A percentile compares a stretch with the other conserved stretches of the same genome.
phyloP scores from a whole-genome alignment of 30 jellyfish, hydroid and myxozoan genomes.

The Calvadosia cruxmelitensis region DNA sequence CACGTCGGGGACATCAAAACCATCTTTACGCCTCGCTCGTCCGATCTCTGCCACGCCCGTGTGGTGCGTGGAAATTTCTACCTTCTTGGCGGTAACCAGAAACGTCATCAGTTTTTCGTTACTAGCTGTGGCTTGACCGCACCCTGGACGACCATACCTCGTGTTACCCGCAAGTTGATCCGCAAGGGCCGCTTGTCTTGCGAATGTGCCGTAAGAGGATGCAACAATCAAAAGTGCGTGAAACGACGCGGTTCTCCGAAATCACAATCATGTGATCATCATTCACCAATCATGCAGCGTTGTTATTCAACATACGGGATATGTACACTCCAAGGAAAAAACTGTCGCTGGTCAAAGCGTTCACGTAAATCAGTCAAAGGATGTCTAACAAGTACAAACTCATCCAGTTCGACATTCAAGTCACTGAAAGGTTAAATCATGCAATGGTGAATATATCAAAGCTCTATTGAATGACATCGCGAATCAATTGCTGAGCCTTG shows the following conservation, averaged over 20 bases:
- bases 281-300: conserved; percentile 15
- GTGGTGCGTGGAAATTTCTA: conserved; percentile 41
- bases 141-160: conserved; percentile 53
- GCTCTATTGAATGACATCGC: too few species aligned
- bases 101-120: conserved; percentile 57
- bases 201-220: conserved; percentile 70
- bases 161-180: conserved; percentile 39
- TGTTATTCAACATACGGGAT: conserved; percentile 56
- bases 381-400: conserved; percentile 14
- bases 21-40: conserved; percentile 66
- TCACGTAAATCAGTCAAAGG: conserved; percentile 25
- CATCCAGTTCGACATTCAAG: too few species aligned
- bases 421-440: too few species aligned
- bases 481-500: too few species aligned
- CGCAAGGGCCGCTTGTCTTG: conserved; percentile 62
- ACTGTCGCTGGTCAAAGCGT: conserved; percentile 58
- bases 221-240: conserved; percentile 52
- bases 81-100: conserved; percentile 66
- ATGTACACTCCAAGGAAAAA: conserved; percentile 32
- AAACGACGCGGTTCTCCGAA: conserved; percentile 30
- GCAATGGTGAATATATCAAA: too few species aligned
- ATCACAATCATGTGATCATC: conserved; percentile 56
- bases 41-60: conserved; percentile 59
- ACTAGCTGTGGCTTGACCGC: conserved; percentile 75
- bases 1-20: conserved; percentile 32